Evolutionary conservation across 2,797 vertebrate genomes (phyloP).

Genomic region (Neosilurus mollespiculum): DNA sequence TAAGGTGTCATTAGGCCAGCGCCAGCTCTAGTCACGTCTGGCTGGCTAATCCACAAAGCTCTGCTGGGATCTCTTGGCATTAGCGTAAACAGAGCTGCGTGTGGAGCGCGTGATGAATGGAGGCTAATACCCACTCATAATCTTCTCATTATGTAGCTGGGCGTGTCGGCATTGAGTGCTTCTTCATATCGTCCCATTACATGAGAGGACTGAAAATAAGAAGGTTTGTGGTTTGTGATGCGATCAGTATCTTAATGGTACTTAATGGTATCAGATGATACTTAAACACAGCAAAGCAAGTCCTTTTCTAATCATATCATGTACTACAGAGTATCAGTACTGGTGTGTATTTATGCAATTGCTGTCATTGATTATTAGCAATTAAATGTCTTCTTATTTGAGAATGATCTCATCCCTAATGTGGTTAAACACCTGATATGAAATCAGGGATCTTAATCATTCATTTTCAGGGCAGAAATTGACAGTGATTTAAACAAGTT

Average conservation of each 20-base stretch:
- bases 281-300: slow-evolving; percentile 15
- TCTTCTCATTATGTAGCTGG: slow-evolving; percentile 39
- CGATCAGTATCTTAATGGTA: slow-evolving; percentile 15
- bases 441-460: neutral
- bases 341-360: neutral
- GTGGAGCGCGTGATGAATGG: slow-evolving; percentile 37
- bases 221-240: slow-evolving; percentile 9
- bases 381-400: neutral
- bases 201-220: slow-evolving; percentile 14
- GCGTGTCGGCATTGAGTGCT: slow-evolving; percentile 16
- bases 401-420: neutral
- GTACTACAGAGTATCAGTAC: neutral
- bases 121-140: slow-evolving; percentile 28
- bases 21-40: slow-evolving; percentile 10
- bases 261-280: slow-evolving; percentile 11
- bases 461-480: neutral
- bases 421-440: neutral
- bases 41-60: slow-evolving; percentile 42
- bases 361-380: neutral
- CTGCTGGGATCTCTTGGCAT: slow-evolving; percentile 7
- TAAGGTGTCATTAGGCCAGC: slow-evolving; percentile 36
- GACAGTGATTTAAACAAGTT: neutral
- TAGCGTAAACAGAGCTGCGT: slow-evolving; percentile 32
- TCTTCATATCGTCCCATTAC: slow-evolving; percentile 6
- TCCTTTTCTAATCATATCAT: neutral